These are phyloP conservation scores for Epirrhoe alternata DNA, from an alignment of 2,888 invertebrate species.

Conservation along the genomic window DNA sequence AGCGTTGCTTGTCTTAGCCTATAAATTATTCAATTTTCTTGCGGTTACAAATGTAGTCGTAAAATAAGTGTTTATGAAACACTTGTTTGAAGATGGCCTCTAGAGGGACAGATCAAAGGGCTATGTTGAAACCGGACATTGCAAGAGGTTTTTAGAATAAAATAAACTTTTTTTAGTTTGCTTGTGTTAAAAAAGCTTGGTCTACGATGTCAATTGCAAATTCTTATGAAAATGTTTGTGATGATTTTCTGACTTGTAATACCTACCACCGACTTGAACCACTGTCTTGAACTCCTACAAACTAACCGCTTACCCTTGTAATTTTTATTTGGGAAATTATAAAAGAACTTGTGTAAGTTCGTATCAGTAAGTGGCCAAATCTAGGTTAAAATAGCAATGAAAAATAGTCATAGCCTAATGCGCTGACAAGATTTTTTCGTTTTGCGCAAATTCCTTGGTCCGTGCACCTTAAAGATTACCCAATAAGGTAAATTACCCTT, in stretches of 20 bases:
- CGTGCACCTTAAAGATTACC: conserved; percentile 45
- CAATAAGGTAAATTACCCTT: conserved; percentile 55
- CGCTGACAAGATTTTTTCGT: no score
- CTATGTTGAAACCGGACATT: conserved; percentile 16
- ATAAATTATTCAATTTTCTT: not conserved
- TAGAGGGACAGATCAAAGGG: conserved; percentile 22
- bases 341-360: no score
- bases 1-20: not conserved
- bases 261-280: no score
- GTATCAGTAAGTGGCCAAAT: no score
- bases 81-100: not conserved
- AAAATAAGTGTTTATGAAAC: not conserved
- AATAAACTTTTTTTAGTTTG: not conserved
- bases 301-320: no score
- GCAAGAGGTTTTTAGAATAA: conserved; percentile 1
- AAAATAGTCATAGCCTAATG: not conserved
- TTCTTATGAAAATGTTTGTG: not conserved
- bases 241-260: no score
- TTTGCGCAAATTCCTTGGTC: not conserved
- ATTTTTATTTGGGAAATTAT: no score
- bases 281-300: no score
- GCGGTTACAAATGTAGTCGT: not conserved
- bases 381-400: no score
- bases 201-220: not conserved
- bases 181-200: not conserved